Percentiles rank a stretch among this genome's conserved stretches.
Conservation (phyloP, 2,888 invertebrate species). For the Salticus scenicus region DNA sequence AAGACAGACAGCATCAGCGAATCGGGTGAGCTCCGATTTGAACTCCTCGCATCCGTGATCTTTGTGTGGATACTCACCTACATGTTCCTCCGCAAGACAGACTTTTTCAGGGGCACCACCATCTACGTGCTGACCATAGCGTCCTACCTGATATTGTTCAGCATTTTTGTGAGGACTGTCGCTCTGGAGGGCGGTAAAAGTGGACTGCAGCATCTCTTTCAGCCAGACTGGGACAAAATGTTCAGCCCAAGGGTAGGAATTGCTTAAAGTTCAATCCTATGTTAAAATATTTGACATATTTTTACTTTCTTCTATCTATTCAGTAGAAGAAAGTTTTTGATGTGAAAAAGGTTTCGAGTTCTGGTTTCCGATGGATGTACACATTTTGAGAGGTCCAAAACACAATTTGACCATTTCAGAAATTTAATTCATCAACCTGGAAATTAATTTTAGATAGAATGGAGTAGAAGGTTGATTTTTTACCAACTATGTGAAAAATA, state of each 20-base stretch:
- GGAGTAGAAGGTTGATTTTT: too few species aligned
- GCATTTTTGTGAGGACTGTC: constrained; percentile 89
- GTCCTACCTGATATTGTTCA: constrained; percentile 89
- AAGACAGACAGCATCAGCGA: constrained; percentile 89
- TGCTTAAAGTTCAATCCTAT: too few species aligned
- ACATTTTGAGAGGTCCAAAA: too few species aligned
- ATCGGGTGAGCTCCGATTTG: constrained; percentile 88
- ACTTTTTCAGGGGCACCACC: constrained; percentile 78
- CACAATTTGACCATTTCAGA: too few species aligned
- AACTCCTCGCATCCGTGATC: constrained; percentile 89
- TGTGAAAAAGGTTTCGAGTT: too few species aligned
- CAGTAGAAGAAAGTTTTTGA: too few species aligned
- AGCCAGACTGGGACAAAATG: constrained; percentile 88
- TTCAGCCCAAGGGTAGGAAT: constrained; percentile 84
- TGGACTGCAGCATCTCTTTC: constrained; percentile 90
- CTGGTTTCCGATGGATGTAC: too few species aligned
- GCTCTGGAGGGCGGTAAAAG: constrained; percentile 90
- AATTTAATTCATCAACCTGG: too few species aligned
- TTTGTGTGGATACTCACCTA: constrained; percentile 96
- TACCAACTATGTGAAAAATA: too few species aligned
- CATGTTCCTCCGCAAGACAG: constrained; percentile 91
- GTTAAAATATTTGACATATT: too few species aligned
- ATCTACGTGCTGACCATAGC: constrained; percentile 94
- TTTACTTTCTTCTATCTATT: too few species aligned
- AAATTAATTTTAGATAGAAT: too few species aligned